Evolutionary conservation across 2,888 invertebrate genomes (phyloP).

Genomic region (Lamellibrachia satsuma): DNA sequence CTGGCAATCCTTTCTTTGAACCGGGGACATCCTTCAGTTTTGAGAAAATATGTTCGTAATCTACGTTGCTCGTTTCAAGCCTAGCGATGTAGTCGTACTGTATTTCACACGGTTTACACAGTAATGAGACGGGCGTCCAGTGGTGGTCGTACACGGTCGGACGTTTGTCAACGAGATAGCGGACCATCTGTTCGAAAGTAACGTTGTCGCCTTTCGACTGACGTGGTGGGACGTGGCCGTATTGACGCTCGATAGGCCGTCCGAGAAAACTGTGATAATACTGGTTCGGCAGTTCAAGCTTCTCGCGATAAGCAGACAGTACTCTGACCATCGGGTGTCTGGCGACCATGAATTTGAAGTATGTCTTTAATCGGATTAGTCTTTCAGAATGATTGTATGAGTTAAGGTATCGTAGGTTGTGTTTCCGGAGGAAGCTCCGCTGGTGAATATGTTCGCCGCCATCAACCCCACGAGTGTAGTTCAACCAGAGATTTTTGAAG

Average conservation of each 20-base stretch:
- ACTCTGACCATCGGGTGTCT: too few species aligned
- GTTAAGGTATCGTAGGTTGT: neutral
- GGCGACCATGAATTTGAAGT: too few species aligned
- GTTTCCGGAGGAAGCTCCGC: neutral
- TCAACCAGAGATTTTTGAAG: too few species aligned
- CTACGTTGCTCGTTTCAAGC: neutral
- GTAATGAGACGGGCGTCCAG: neutral
- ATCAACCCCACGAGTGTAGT: too few species aligned
- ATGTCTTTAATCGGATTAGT: neutral
- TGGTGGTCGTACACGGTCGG: neutral
- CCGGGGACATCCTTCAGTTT: conserved; percentile 3
- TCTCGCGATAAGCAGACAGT: neutral
- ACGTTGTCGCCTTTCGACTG: neutral
- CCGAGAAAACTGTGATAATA: neutral
- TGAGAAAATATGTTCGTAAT: neutral
- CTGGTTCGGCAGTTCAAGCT: neutral
- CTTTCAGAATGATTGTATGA: conserved; percentile 3
- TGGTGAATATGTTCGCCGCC: neutral
- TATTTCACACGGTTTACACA: neutral
- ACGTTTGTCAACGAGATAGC: neutral
- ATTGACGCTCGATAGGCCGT: too few species aligned
- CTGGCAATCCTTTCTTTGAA: too few species aligned
- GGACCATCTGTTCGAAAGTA: neutral
- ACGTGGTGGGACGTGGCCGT: neutral
- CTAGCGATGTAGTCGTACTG: neutral